These are phyloP conservation scores for Eutolmus rufibarbis DNA, from an alignment of 2,888 invertebrate species.

Conservation along the genomic window DNA sequence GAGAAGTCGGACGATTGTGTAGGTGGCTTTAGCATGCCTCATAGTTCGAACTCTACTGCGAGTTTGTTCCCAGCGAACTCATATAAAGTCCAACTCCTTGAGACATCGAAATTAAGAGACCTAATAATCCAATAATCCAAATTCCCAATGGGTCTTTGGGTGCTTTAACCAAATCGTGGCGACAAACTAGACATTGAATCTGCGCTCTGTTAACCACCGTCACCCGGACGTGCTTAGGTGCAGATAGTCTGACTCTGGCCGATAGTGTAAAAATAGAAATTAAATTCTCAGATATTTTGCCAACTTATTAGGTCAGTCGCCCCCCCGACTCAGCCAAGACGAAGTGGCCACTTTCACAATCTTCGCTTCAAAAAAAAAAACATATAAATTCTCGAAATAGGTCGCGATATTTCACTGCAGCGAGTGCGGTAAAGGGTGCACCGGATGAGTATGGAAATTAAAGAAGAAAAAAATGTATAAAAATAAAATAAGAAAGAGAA, in stretches of 20 bases:
- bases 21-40: background rate
- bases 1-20: background rate
- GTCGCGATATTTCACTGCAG: background rate
- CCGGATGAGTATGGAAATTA: background rate
- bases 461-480: background rate
- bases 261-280: background rate
- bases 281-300: background rate
- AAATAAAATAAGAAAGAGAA: background rate
- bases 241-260: background rate
- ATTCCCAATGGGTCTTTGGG: background rate
- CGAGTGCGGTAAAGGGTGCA: background rate
- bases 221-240: background rate
- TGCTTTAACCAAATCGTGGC: background rate
- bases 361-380: background rate
- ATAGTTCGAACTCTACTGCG: background rate
- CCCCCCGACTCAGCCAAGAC: background rate
- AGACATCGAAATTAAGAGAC: background rate
- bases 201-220: background rate
- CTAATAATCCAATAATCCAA: background rate
- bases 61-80: background rate
- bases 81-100: background rate
- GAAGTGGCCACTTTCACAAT: background rate
- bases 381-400: background rate
- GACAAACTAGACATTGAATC: background rate
- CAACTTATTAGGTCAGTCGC: background rate